phyloP scores from a whole-genome alignment of 2,797 vertebrate genomes.

The Acomys russatus region DNA sequence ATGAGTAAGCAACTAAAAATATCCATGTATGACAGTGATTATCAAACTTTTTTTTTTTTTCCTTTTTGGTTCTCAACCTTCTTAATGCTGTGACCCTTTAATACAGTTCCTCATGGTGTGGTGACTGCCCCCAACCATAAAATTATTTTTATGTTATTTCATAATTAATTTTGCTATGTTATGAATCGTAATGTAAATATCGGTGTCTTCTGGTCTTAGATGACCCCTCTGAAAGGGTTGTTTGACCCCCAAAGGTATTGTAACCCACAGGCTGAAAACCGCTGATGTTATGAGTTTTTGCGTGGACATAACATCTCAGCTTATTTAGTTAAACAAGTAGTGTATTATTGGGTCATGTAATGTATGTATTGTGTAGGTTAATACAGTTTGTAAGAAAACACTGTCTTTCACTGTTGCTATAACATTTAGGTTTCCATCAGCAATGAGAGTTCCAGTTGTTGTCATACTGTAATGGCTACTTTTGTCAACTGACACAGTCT shows the following conservation, averaged over 20 bases:
- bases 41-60: not conserved
- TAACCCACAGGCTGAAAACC: not conserved
- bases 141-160: not conserved
- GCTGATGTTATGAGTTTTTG: not conserved
- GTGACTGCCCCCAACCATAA: not conserved
- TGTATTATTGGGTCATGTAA: not conserved
- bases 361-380: not conserved
- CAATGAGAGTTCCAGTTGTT: not conserved
- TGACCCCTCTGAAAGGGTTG: not conserved
- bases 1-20: not conserved
- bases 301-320: not conserved
- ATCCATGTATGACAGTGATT: not conserved
- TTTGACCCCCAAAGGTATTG: not conserved
- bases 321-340: slow-evolving; percentile 7
- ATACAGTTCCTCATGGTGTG: not conserved
- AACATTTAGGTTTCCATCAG: not conserved
- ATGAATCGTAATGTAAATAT: not conserved
- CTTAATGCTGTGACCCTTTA: not conserved
- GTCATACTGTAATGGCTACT: not conserved
- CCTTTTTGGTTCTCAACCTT: not conserved
- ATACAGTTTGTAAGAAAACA: slow-evolving; percentile 9
- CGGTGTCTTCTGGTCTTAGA: not conserved
- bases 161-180: not conserved
- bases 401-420: not conserved
- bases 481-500: not conserved